Percentiles rank a stretch among this genome's conserved stretches.
These are phyloP conservation scores for Ceramica pisi DNA, from an alignment of 2,888 invertebrate genomes.

Conservation along the genomic window DNA sequence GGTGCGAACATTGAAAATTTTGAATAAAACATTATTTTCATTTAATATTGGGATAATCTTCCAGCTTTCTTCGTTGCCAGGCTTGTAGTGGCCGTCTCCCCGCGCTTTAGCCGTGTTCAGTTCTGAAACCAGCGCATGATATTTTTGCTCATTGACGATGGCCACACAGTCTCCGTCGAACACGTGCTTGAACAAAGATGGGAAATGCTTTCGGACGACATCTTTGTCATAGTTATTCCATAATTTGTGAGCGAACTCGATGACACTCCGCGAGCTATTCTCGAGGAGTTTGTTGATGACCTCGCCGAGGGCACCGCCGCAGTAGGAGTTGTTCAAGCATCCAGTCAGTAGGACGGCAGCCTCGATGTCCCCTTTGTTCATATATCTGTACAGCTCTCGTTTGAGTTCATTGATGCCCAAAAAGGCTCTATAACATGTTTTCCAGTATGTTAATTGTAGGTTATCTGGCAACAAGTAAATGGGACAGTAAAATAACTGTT, in stretches of 20 bases:
- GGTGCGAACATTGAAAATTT: constrained; percentile 21
- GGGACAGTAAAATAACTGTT: constrained; percentile 40
- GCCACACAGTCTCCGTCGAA: constrained; percentile 27
- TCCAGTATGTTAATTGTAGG: neutral
- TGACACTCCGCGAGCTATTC: constrained; percentile 7
- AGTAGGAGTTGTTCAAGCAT: constrained; percentile 9
- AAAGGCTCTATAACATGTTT: constrained; percentile 10
- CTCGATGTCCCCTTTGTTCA: constrained; percentile 24
- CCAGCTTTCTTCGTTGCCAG: constrained; percentile 13
- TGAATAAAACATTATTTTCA: constrained; percentile 18
- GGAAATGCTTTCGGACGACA: constrained; percentile 29
- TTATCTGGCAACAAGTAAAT: constrained; percentile 27
- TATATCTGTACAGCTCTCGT: constrained; percentile 5
- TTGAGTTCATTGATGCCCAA: constrained; percentile 26
- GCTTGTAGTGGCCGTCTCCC: constrained; percentile 5
- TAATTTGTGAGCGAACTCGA: constrained; percentile 19
- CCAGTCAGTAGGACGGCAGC: constrained; percentile 32
- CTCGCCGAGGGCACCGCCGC: constrained; percentile 17
- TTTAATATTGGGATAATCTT: constrained; percentile 23
- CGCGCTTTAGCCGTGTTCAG: neutral
- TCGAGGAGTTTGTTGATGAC: constrained; percentile 21
- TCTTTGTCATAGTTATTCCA: constrained; percentile 25
- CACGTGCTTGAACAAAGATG: constrained; percentile 24
- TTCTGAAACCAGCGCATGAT: constrained; percentile 32
- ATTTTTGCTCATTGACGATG: constrained; percentile 11